Conservation (phyloP, 2,113 vertebrate species). For the Strix uralensis region DNA sequence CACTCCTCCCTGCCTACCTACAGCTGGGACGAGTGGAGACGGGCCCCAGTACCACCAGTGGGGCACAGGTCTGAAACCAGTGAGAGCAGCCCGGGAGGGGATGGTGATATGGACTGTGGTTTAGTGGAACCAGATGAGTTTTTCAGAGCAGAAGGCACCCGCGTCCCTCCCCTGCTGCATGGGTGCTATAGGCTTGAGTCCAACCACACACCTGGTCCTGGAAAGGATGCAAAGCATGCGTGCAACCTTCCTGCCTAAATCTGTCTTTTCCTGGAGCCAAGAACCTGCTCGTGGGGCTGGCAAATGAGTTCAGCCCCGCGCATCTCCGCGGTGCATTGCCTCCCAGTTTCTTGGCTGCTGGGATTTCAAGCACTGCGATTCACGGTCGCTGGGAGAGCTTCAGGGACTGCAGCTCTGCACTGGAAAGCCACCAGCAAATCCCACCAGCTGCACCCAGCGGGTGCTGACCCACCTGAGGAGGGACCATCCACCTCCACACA, state of each 20-base stretch:
- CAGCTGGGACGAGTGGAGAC: background rate
- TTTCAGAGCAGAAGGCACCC: background rate
- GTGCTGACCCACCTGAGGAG: background rate
- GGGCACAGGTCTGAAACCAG: background rate
- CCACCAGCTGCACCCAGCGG: background rate
- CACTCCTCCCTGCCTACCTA: background rate
- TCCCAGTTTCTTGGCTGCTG: background rate
- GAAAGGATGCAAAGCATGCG: fast-evolving
- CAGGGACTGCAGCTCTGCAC: background rate
- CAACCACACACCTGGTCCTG: background rate
- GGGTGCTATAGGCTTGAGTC: background rate
- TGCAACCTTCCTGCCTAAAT: background rate
- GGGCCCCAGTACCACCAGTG: background rate
- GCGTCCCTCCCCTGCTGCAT: background rate
- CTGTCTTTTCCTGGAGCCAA: background rate
- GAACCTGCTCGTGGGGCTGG: background rate
- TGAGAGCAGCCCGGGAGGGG: background rate
- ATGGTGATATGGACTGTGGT: fast-evolving
- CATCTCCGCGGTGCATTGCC: fast-evolving
- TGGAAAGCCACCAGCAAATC: background rate
- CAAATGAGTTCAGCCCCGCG: background rate
- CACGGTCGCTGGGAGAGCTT: background rate
- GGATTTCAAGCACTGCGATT: fast-evolving
- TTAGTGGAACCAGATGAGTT: background rate
- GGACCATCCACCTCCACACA: background rate